Percentiles rank a stretch among this genome's conserved stretches.
Conservation (phyloP, 1,140 invertebrate species). For the Carcinoscorpius rotundicauda region DNA sequence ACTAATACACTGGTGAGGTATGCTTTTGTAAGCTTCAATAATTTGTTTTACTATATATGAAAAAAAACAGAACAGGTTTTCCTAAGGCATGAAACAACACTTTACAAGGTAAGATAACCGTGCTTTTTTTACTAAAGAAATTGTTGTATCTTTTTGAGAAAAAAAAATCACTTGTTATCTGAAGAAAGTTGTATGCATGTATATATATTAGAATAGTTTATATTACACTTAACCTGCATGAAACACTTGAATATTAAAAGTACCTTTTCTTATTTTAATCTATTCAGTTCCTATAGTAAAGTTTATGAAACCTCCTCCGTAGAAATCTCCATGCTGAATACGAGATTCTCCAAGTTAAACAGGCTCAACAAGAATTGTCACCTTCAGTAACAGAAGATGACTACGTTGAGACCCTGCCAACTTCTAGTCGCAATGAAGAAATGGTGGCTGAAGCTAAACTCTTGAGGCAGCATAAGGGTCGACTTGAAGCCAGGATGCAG, state of each 20-base stretch:
- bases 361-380: slow-evolving; percentile 17
- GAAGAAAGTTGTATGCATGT: no score
- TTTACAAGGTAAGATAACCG: no score
- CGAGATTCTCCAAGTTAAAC: slow-evolving; percentile 46
- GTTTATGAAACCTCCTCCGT: neutral
- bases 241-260: no score
- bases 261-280: no score
- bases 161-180: neutral
- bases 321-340: slow-evolving; percentile 71
- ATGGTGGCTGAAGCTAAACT: slow-evolving; percentile 88
- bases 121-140: no score
- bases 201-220: neutral
- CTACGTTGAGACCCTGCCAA: slow-evolving; percentile 7
- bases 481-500: slow-evolving; percentile 89
- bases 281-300: neutral
- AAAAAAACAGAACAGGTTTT: no score
- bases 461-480: slow-evolving; percentile 82
- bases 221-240: no score
- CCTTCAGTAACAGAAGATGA: slow-evolving; percentile 14
- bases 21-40: no score
- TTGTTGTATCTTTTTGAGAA: neutral
- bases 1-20: no score
- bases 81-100: no score
- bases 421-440: slow-evolving; percentile 51
- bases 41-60: no score